phyloP scores from a whole-genome alignment of 2,888 invertebrate species.

The Rhagonycha lutea region DNA sequence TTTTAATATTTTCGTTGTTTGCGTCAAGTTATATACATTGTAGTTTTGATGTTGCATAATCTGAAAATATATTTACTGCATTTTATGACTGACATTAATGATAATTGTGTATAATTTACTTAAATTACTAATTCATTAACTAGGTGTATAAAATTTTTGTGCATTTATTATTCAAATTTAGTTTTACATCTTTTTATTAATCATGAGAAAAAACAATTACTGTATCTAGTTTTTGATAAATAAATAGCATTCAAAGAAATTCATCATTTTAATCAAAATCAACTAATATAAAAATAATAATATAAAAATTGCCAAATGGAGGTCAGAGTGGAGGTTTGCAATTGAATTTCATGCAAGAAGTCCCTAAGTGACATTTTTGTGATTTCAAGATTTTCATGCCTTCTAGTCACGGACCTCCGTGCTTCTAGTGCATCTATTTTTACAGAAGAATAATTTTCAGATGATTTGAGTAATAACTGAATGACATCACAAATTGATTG shows the following conservation, averaged over 20 bases:
- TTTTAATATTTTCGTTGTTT: background rate
- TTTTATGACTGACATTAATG: background rate
- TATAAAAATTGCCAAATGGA: no score
- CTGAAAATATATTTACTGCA: background rate
- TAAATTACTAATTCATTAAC: background rate
- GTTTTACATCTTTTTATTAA: background rate
- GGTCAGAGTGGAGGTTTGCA: no score
- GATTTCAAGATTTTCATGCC: no score
- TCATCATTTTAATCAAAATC: no score
- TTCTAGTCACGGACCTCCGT: no score
- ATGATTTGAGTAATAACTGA: no score
- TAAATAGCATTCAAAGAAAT: background rate
- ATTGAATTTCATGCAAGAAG: no score
- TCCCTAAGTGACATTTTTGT: no score
- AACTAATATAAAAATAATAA: no score
- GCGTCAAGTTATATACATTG: background rate
- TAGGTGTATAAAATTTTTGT: background rate
- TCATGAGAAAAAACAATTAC: background rate
- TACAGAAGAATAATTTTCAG: no score
- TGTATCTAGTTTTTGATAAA: background rate
- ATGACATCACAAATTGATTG: no score
- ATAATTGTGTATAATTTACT: background rate
- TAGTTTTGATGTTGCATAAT: background rate
- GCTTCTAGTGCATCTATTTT: no score
- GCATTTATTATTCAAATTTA: background rate